Evolutionary conservation across 2,797 vertebrate genomes (phyloP).

Genomic region (Sebastes iracundus): DNA sequence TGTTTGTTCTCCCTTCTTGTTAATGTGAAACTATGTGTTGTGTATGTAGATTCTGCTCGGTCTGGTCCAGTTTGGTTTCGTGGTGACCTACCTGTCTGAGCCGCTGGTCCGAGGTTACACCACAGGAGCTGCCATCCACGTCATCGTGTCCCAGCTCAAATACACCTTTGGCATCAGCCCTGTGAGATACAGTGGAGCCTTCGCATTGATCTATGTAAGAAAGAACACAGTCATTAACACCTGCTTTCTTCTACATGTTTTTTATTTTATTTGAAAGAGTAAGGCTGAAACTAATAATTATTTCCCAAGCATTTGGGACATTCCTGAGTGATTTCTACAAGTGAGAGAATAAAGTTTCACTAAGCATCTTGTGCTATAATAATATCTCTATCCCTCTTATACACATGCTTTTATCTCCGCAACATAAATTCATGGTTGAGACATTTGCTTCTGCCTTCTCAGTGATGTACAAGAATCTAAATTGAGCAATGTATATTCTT

Average conservation of each 20-base stretch:
- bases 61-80: conserved; percentile 90
- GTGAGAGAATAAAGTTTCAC: background rate
- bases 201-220: conserved; percentile 81
- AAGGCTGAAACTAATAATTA: background rate
- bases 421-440: background rate
- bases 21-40: background rate
- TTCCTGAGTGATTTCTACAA: background rate
- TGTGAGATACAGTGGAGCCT: conserved; percentile 80
- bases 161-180: conserved; percentile 88
- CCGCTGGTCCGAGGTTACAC: conserved; percentile 92
- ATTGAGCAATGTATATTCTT: background rate
- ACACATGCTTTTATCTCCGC: background rate
- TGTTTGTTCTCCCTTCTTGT: background rate
- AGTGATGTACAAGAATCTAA: background rate
- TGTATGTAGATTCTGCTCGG: conserved; percentile 81
- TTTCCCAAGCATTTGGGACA: background rate
- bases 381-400: background rate
- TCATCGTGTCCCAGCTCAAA: conserved; percentile 94
- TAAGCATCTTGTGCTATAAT: background rate
- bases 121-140: conserved; percentile 89
- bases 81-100: conserved; percentile 96
- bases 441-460: background rate
- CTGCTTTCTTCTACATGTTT: background rate
- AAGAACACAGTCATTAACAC: background rate
- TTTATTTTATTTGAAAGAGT: background rate